These are phyloP conservation scores for Carterocephalus palaemon DNA, from an alignment of 2,888 invertebrate genomes.

Conservation along the genomic window DNA sequence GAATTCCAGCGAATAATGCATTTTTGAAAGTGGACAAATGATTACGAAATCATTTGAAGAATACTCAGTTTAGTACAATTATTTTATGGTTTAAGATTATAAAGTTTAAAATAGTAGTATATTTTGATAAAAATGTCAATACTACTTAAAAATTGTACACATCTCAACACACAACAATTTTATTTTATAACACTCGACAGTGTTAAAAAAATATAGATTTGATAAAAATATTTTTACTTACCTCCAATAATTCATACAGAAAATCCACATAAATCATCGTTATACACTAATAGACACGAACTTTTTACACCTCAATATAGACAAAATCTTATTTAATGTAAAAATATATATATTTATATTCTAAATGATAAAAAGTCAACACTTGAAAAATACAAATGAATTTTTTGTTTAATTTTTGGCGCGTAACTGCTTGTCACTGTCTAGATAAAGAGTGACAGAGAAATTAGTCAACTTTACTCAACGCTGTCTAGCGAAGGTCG, in stretches of 20 bases:
- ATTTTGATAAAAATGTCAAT: too few species aligned
- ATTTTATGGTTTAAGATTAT: too few species aligned
- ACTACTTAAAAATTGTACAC: too few species aligned
- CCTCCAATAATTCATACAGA: conserved; percentile 66
- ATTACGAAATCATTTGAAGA: background rate
- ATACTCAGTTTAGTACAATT: too few species aligned
- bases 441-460: conserved; percentile 46
- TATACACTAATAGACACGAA: conserved; percentile 34
- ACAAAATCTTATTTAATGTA: too few species aligned
- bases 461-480: conserved; percentile 50
- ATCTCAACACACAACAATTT: too few species aligned
- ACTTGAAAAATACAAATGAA: background rate
- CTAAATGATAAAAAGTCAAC: too few species aligned
- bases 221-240: conserved; percentile 35
- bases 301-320: too few species aligned
- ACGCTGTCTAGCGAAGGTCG: conserved; percentile 47
- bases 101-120: too few species aligned
- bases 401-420: background rate
- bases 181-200: too few species aligned
- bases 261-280: conserved; percentile 66
- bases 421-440: conserved; percentile 41
- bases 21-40: conserved; percentile 2
- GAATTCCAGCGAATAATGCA: background rate
- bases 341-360: too few species aligned
- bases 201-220: too few species aligned